A percentile compares a stretch with the other conserved stretches of the same genome.
phyloP scores from a whole-genome alignment of 2,113 vertebrate species.

The Spizaetus ornatus region DNA sequence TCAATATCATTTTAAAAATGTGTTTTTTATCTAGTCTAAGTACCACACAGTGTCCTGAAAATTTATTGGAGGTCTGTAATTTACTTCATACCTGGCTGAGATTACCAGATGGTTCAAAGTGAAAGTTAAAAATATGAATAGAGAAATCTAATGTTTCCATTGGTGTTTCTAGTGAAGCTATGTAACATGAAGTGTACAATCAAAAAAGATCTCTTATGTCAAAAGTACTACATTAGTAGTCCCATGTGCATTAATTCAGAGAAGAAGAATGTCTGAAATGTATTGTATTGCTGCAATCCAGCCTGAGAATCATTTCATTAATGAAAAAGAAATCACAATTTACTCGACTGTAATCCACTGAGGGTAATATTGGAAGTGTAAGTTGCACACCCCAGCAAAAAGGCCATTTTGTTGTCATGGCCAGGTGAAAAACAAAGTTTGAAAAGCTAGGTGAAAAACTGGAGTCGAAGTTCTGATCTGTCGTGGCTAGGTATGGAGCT shows the following conservation, averaged over 20 bases:
- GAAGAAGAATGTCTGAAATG: slow-evolving; percentile 40
- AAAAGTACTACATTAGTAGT: slow-evolving; percentile 2
- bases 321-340: background rate
- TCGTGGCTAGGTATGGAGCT: background rate
- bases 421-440: background rate
- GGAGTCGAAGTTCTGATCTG: background rate
- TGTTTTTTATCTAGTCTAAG: background rate
- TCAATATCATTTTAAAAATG: background rate
- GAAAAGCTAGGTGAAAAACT: background rate
- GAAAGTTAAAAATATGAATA: background rate
- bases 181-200: background rate
- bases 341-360: background rate
- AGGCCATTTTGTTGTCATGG: background rate
- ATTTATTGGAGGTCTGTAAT: background rate
- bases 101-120: slow-evolving; percentile 16
- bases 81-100: background rate
- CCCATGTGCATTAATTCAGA: slow-evolving; percentile 27
- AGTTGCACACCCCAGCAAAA: background rate
- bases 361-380: background rate
- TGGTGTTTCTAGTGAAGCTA: background rate
- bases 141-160: background rate
- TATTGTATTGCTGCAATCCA: background rate
- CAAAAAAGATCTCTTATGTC: background rate
- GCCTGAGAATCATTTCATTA: slow-evolving; percentile 1
- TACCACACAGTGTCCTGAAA: background rate